Conservation (phyloP, 2,888 invertebrate genomes). For the Eristalis intricaria region DNA sequence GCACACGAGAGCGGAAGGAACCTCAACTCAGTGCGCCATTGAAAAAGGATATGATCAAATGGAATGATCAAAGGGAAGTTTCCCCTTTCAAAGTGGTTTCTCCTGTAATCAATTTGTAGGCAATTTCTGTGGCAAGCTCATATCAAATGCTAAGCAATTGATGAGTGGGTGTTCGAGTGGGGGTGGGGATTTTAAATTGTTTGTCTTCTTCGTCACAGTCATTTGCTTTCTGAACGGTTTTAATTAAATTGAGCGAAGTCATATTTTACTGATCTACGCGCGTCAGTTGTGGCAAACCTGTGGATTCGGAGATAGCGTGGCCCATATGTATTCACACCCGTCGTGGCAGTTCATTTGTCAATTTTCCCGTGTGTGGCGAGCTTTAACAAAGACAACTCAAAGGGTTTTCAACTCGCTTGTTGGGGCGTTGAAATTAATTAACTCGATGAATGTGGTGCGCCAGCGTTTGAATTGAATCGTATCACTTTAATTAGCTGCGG, state of each 20-base stretch:
- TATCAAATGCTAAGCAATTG: neutral
- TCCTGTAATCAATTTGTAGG: conserved; percentile 10
- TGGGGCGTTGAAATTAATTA: conserved; percentile 12
- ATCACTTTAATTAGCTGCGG: conserved; percentile 18
- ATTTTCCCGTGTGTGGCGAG: conserved; percentile 1
- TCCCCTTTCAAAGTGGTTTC: neutral
- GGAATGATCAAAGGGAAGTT: neutral
- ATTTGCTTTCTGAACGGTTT: neutral
- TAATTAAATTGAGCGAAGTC: conserved; percentile 20
- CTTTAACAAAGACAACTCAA: neutral
- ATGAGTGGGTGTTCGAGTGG: no score
- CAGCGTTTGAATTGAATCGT: conserved; percentile 7
- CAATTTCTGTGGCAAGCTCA: conserved; percentile 5
- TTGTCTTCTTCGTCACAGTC: neutral
- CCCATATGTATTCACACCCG: neutral
- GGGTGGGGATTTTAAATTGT: neutral
- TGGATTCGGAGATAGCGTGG: neutral
- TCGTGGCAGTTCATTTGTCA: conserved; percentile 13
- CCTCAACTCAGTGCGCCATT: no score
- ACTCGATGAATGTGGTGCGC: neutral
- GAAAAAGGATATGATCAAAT: neutral
- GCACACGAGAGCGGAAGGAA: no score
- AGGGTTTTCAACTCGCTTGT: neutral
- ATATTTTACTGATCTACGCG: neutral
- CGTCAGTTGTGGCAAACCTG: no score